phyloP scores from a whole-genome alignment of 2,113 vertebrate species.

The Aleadryas rufinucha region DNA sequence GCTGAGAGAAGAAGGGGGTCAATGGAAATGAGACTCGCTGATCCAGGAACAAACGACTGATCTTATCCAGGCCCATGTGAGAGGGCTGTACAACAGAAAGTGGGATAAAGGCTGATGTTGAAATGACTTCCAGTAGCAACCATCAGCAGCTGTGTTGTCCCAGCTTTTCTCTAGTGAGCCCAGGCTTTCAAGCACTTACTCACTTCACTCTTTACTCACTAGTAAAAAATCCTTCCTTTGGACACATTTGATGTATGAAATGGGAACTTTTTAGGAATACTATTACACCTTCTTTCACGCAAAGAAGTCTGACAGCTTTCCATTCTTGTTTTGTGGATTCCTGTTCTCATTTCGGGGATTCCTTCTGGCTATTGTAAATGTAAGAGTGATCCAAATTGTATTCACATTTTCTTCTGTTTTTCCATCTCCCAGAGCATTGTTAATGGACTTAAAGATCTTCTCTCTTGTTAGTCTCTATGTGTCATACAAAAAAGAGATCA shows the following conservation, averaged over 20 bases:
- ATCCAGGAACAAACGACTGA: background rate
- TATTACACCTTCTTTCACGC: background rate
- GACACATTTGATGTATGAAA: background rate
- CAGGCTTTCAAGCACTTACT: background rate
- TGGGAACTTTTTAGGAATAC: background rate
- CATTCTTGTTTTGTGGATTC: background rate
- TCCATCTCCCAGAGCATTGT: background rate
- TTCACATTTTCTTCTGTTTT: background rate
- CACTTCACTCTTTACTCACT: background rate
- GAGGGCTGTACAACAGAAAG: background rate
- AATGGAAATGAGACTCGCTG: background rate
- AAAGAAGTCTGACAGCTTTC: background rate
- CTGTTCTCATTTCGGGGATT: background rate
- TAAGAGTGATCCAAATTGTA: background rate
- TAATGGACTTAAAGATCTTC: background rate
- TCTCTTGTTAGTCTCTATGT: background rate
- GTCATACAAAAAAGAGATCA: background rate
- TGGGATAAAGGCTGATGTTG: background rate
- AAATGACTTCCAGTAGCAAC: background rate
- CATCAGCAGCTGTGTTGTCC: background rate
- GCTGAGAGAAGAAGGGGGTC: background rate
- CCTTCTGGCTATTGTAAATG: background rate
- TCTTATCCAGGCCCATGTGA: background rate
- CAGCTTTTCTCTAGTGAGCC: background rate
- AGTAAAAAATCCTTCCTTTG: background rate